These are phyloP conservation scores for Diprion similis DNA, from an alignment of 1,140 invertebrate genomes.

Conservation along the genomic window DNA sequence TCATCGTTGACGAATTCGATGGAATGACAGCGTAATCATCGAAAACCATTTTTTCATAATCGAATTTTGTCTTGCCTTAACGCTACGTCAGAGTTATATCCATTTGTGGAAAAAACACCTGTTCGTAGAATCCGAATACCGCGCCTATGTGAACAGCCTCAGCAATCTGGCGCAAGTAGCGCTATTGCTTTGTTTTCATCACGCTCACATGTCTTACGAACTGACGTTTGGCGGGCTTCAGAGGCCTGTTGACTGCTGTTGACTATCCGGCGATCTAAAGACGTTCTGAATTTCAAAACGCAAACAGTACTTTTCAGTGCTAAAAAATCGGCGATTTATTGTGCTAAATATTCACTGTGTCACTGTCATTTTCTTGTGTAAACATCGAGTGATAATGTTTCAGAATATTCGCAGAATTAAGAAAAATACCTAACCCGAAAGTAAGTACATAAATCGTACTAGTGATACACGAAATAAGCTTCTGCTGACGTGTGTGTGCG, in stretches of 20 bases:
- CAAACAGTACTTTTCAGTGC: background rate
- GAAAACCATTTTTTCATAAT: too few relatives aligned
- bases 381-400: background rate
- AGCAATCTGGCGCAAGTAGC: background rate
- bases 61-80: too few relatives aligned
- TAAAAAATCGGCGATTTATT: background rate
- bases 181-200: background rate
- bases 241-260: background rate
- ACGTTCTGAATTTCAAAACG: background rate
- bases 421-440: too few relatives aligned
- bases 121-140: too few relatives aligned
- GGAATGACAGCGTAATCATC: too few relatives aligned
- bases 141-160: background rate
- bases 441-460: too few relatives aligned
- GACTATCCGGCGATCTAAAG: background rate
- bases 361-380: background rate
- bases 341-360: background rate
- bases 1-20: too few relatives aligned
- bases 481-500: too few relatives aligned
- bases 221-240: background rate
- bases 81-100: too few relatives aligned
- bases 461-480: too few relatives aligned
- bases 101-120: too few relatives aligned
- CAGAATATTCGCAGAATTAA: too few relatives aligned
- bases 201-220: background rate